These are phyloP conservation scores for Falco berigora DNA, from an alignment of 2,797 vertebrate genomes.

Conservation along the genomic window DNA sequence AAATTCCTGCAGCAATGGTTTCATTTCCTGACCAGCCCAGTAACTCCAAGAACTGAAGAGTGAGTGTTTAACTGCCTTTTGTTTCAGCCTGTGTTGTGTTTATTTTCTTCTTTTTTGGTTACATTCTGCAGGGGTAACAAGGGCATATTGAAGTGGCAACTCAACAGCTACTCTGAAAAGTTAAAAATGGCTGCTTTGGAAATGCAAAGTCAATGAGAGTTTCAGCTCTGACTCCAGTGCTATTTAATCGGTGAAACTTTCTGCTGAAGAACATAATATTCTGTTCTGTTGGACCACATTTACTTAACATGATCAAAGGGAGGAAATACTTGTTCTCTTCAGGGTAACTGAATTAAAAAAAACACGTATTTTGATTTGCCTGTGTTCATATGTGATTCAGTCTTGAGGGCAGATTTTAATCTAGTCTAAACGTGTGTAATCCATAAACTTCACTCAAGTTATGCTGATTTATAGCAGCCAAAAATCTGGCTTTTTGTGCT, in stretches of 20 bases:
- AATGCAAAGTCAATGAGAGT: not conserved
- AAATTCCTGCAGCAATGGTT: constrained; percentile 6
- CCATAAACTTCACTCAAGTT: not conserved
- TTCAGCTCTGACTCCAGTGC: not conserved
- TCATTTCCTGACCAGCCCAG: constrained; percentile 16
- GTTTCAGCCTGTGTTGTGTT: not conserved
- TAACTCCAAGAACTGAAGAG: not conserved
- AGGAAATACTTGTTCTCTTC: constrained; percentile 51
- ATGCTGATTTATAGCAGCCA: constrained; percentile 7
- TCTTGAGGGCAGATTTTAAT: constrained; percentile 50
- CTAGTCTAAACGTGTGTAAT: constrained; percentile 26
- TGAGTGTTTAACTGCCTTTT: constrained; percentile 20
- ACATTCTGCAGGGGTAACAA: not conserved
- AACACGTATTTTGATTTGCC: constrained; percentile 18
- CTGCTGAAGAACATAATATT: not conserved
- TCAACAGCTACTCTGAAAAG: not conserved
- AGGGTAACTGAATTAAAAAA: constrained; percentile 35
- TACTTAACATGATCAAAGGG: constrained; percentile 39
- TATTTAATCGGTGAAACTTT: not conserved
- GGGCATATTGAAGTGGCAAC: not conserved
- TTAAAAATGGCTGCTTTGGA: not conserved
- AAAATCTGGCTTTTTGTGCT: not conserved
- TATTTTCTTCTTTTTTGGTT: not conserved
- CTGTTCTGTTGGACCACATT: not conserved
- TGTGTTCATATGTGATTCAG: not conserved